phyloP scores from a whole-genome alignment of 2,113 vertebrate species.

The Marmota flaviventris region DNA sequence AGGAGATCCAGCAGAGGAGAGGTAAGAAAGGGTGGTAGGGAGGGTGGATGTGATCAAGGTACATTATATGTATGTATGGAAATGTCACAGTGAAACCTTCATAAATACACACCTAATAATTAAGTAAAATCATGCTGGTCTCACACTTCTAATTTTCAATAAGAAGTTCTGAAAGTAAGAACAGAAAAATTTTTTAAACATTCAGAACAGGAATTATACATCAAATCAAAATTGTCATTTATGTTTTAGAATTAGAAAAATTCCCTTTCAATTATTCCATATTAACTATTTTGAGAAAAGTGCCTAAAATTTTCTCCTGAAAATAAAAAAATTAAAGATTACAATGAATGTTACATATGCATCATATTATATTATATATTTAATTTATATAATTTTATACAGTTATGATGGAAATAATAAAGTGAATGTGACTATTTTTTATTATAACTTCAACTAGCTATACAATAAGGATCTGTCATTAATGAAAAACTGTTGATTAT shows the following conservation, averaged over 20 bases:
- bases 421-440: neutral
- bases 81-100: neutral
- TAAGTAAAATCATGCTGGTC: neutral
- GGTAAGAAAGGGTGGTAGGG: neutral
- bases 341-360: neutral
- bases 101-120: neutral
- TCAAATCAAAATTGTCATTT: neutral
- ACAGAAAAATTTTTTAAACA: neutral
- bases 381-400: neutral
- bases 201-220: neutral
- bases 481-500: neutral
- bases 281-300: neutral
- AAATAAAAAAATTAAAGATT: neutral
- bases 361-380: neutral
- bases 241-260: neutral
- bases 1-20: too few species aligned
- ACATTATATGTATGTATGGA: neutral
- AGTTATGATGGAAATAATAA: neutral
- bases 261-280: neutral
- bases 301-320: neutral
- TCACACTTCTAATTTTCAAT: neutral
- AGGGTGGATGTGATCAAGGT: neutral
- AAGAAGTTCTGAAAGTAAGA: neutral
- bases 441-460: neutral
- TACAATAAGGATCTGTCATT: neutral